phyloP scores from a whole-genome alignment of 2,888 invertebrate species.

The Zootermopsis nevadensis region DNA sequence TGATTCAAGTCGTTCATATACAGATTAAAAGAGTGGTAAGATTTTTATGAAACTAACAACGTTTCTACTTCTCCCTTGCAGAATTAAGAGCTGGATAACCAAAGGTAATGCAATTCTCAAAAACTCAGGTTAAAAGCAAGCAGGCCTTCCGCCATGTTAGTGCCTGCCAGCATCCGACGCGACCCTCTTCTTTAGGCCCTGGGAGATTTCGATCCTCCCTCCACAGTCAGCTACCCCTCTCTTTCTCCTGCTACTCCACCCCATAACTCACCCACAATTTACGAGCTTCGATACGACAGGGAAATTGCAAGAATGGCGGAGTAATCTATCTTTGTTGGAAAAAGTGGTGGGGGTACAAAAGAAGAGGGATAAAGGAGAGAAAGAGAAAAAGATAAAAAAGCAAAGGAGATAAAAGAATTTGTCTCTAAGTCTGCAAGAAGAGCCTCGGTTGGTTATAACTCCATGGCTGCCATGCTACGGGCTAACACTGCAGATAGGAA shows the following conservation, averaged over 20 bases:
- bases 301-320: conserved; percentile 93
- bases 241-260: conserved; percentile 60
- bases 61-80: no score
- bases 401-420: conserved; percentile 48
- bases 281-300: conserved; percentile 91
- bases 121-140: background rate
- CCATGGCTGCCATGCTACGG: background rate
- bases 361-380: conserved; percentile 40
- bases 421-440: conserved; percentile 42
- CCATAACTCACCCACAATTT: conserved; percentile 88
- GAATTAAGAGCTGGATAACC: no score
- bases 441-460: conserved; percentile 17
- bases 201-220: conserved; percentile 50
- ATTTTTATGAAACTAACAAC: no score
- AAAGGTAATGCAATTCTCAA: no score
- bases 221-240: conserved; percentile 53
- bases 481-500: conserved; percentile 6
- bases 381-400: conserved; percentile 47
- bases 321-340: conserved; percentile 78
- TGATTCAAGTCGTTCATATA: no score
- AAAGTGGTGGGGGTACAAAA: conserved; percentile 42
- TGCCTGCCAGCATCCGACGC: conserved; percentile 32
- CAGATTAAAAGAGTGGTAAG: no score
- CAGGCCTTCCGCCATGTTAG: conserved; percentile 38
- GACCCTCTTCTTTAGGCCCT: conserved; percentile 45